phyloP scores from a whole-genome alignment of 1,140 invertebrate genomes.

The Coenobita brevimanus region DNA sequence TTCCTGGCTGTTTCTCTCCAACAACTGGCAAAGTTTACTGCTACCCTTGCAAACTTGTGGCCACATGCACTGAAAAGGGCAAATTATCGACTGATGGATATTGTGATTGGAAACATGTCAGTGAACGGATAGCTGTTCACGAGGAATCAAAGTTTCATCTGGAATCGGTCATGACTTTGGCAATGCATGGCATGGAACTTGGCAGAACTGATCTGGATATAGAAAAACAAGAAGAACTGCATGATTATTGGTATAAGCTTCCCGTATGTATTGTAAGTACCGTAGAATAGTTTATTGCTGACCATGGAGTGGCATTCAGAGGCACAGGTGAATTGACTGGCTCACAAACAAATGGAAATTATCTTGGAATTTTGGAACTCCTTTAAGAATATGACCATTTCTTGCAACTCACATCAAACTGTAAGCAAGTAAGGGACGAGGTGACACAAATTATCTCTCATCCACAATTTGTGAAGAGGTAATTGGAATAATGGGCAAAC shows the following conservation, averaged over 20 bases:
- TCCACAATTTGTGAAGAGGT: constrained; percentile 15
- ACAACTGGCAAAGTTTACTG: constrained; percentile 1
- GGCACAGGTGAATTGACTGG: neutral
- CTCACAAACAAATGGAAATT: constrained; percentile 5
- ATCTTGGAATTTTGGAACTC: constrained; percentile 3
- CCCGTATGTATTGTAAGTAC: neutral
- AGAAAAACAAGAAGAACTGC: constrained; percentile 5
- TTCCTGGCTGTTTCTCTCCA: constrained; percentile 12
- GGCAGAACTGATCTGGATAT: neutral
- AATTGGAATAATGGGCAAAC: constrained; percentile 24
- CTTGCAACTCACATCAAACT: constrained; percentile 16
- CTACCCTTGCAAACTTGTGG: no score
- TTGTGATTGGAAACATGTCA: neutral
- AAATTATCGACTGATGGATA: neutral
- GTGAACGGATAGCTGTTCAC: constrained; percentile 7
- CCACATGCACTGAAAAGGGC: no score
- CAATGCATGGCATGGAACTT: neutral
- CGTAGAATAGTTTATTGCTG: no score
- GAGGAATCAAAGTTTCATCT: constrained; percentile 7
- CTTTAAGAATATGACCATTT: constrained; percentile 17
- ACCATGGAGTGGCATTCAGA: neutral
- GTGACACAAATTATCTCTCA: constrained; percentile 19
- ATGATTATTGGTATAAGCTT: constrained; percentile 15
- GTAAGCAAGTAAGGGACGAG: constrained; percentile 9
- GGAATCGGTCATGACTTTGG: neutral